Percentiles rank a stretch among this genome's conserved stretches.
Evolutionary conservation across 2,888 invertebrate species (phyloP).

Genomic region (Monochamus alternatus): DNA sequence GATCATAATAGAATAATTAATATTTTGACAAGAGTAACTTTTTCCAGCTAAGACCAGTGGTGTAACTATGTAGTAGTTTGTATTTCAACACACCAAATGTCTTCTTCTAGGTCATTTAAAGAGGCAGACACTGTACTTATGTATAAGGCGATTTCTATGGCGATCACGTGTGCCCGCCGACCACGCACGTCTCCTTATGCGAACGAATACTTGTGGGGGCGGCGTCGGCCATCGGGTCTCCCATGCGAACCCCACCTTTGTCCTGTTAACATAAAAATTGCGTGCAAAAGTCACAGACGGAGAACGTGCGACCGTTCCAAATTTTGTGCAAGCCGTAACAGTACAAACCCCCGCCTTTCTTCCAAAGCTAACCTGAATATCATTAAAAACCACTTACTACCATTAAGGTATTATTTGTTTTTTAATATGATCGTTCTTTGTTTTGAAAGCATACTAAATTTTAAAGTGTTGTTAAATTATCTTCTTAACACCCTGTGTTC

Average conservation of each 20-base stretch:
- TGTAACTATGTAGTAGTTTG: no score
- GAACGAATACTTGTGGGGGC: constrained; percentile 17
- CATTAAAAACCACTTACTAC: background rate
- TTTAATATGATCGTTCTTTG: no score
- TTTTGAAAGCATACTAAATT: no score
- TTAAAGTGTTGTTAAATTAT: no score
- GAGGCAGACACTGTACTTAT: no score
- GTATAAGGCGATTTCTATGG: constrained; percentile 30
- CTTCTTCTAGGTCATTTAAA: no score
- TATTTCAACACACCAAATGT: no score
- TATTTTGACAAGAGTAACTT: no score
- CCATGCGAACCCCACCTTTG: constrained; percentile 10
- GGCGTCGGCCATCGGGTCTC: constrained; percentile 11
- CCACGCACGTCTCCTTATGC: constrained; percentile 28
- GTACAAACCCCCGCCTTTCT: background rate
- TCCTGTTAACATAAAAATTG: constrained; percentile 10
- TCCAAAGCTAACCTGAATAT: background rate
- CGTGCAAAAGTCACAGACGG: background rate
- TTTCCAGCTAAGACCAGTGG: no score
- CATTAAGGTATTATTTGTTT: no score
- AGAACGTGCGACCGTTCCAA: background rate
- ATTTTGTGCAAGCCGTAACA: background rate
- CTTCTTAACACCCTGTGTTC: no score
- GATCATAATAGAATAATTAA: no score
- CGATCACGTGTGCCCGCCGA: constrained; percentile 24